Percentiles rank a stretch among this genome's conserved stretches.
Evolutionary conservation across 2,113 vertebrate genomes (phyloP).

Genomic region (Sphyrna mokarran): DNA sequence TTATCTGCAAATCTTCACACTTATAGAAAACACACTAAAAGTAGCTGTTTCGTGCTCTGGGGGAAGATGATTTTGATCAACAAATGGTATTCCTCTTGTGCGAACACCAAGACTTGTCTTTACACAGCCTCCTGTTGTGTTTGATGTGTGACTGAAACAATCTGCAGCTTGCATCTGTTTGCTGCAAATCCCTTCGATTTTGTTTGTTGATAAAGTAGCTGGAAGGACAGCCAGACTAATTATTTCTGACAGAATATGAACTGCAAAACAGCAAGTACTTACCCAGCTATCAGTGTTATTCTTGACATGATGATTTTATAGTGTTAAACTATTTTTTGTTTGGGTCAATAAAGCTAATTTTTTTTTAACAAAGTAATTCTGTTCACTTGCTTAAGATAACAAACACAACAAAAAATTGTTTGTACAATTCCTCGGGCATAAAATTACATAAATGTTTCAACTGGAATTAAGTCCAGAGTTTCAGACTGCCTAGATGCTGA

Average conservation of each 20-base stretch:
- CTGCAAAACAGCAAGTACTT: not conserved
- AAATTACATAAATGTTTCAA: not conserved
- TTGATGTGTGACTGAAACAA: not conserved
- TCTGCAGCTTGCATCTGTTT: not conserved
- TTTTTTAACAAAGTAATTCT: not conserved
- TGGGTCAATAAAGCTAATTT: not conserved
- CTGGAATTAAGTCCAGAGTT: not conserved
- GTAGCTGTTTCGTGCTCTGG: not conserved
- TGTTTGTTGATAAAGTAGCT: not conserved
- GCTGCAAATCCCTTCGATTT: not conserved
- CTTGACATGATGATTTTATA: not conserved
- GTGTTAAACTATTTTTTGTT: not conserved
- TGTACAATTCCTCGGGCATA: not conserved
- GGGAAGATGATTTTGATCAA: not conserved
- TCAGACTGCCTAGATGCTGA: not conserved
- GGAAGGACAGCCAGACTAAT: conserved; percentile 12
- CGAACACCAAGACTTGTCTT: not conserved
- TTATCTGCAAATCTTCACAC: not conserved
- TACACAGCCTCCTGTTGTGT: not conserved
- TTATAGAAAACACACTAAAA: not conserved
- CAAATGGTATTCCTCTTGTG: not conserved
- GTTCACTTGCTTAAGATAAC: not conserved
- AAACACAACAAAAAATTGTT: not conserved
- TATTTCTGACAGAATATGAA: not conserved
- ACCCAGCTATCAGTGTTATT: not conserved